Evolutionary conservation across 2,797 vertebrate genomes (phyloP).

Genomic region (Cercopithecus neglectus): DNA sequence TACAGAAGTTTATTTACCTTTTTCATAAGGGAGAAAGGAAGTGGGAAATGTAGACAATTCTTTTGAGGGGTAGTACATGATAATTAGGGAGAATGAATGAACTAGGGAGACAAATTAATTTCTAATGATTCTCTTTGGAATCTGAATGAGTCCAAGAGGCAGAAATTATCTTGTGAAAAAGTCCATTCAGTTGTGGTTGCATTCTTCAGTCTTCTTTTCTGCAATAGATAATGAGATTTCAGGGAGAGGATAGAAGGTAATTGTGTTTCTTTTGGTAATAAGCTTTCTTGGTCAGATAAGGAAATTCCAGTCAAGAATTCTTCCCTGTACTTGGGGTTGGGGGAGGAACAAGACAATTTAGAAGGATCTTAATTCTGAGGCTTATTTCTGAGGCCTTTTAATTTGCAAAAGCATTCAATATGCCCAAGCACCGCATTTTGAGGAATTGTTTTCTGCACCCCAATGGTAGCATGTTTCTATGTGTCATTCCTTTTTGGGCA

Average conservation of each 20-base stretch:
- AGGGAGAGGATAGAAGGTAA: background rate
- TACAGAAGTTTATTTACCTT: background rate
- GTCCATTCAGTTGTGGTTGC: background rate
- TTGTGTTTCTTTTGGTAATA: background rate
- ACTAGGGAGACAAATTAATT: background rate
- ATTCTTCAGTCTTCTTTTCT: background rate
- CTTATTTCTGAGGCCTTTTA: background rate
- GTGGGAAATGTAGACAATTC: background rate
- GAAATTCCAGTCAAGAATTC: background rate
- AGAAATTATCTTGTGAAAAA: background rate
- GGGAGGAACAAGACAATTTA: background rate
- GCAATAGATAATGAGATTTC: background rate
- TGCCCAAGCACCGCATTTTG: background rate
- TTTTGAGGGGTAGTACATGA: background rate
- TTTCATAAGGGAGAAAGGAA: background rate
- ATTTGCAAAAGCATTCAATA: background rate
- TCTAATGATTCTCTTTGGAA: background rate
- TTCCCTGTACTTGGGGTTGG: background rate
- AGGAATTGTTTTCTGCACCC: background rate
- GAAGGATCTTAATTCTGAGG: background rate
- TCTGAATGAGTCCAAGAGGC: background rate
- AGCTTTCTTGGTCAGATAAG: background rate
- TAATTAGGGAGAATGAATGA: background rate
- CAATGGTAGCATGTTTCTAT: background rate
- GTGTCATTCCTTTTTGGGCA: background rate